Evolutionary conservation across 2,797 vertebrate species (phyloP).

Genomic region (Okamejei kenojei): DNA sequence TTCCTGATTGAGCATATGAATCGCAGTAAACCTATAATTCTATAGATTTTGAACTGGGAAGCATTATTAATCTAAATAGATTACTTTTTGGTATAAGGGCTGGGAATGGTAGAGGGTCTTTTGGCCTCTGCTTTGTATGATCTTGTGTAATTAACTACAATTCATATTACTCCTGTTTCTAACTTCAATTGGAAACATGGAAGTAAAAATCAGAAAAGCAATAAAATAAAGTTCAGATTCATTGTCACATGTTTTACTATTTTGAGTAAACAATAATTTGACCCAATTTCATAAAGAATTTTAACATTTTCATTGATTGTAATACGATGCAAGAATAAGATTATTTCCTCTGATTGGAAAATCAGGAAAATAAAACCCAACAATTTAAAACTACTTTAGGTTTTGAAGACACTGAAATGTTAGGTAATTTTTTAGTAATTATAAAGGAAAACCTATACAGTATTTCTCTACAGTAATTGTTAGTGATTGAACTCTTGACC

Average conservation of each 20-base stretch:
- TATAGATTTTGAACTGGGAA: too few relatives aligned
- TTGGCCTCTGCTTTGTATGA: too few relatives aligned
- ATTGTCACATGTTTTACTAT: not conserved
- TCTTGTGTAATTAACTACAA: too few relatives aligned
- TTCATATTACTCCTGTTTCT: not conserved
- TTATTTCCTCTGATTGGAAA: not conserved
- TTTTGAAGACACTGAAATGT: not conserved
- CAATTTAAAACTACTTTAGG: not conserved
- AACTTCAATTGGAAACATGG: not conserved
- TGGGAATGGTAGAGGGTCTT: too few relatives aligned
- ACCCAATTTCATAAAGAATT: not conserved
- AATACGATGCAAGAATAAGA: not conserved
- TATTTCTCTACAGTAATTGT: not conserved
- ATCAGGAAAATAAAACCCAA: not conserved
- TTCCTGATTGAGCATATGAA: too few relatives aligned
- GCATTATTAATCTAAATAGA: too few relatives aligned
- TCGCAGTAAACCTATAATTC: too few relatives aligned
- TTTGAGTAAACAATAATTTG: not conserved
- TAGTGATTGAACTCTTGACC: not conserved
- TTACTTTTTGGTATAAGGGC: too few relatives aligned
- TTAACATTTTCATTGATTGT: not conserved
- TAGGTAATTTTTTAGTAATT: not conserved
- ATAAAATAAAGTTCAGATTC: not conserved
- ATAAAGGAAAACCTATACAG: too few relatives aligned
- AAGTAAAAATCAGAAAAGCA: not conserved